A percentile compares a stretch with the other conserved stretches of the same genome.
These are phyloP conservation scores for Sinella curviseta DNA, from an alignment of 1,140 invertebrate genomes.

Conservation along the genomic window DNA sequence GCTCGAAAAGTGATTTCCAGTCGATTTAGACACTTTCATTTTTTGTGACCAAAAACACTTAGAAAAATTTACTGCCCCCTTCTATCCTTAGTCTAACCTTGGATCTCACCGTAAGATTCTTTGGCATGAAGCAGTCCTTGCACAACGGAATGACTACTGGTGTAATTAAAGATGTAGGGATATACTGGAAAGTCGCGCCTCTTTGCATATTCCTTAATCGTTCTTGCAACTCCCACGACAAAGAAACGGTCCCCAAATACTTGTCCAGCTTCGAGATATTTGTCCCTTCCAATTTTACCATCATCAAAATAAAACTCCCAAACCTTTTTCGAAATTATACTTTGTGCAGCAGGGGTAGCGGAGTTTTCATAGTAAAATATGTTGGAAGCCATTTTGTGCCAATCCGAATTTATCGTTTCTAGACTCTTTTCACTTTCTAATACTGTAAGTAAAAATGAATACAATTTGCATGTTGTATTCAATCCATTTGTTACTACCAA, in stretches of 20 bases:
- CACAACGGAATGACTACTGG: not conserved
- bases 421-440: slow-evolving; percentile 30
- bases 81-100: too few species aligned
- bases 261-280: not conserved
- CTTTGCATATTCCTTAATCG: not conserved
- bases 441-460: not conserved
- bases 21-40: too few species aligned
- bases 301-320: slow-evolving; percentile 7
- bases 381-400: slow-evolving; percentile 1
- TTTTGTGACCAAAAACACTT: too few species aligned
- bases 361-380: slow-evolving; percentile 12
- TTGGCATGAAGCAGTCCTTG: not conserved
- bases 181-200: not conserved
- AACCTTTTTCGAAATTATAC: not conserved
- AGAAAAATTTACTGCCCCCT: too few species aligned
- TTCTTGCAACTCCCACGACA: not conserved
- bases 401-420: slow-evolving; percentile 28
- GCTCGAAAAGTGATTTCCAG: too few species aligned
- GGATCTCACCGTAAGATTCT: not conserved
- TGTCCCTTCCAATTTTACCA: not conserved
- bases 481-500: too few species aligned
- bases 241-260: slow-evolving; percentile 17
- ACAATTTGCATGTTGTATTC: too few species aligned
- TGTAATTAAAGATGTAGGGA: slow-evolving; percentile 13
- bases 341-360: not conserved